A percentile compares a stretch with the other conserved stretches of the same genome.
Conservation (phyloP, 2,888 invertebrate species). For the Linnaemya vulpina region DNA sequence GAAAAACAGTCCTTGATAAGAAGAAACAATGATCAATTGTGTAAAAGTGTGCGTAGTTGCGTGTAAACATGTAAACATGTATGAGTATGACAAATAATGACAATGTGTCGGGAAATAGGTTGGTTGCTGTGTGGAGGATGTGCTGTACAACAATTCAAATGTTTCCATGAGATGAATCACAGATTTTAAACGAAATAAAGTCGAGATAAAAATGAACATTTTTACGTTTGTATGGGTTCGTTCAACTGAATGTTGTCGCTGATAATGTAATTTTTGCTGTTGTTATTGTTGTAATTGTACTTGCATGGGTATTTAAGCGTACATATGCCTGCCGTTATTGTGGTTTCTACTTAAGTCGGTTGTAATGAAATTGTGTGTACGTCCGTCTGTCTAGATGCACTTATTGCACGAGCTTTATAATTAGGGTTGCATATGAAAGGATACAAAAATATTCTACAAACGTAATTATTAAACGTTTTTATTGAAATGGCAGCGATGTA, state of each 20-base stretch:
- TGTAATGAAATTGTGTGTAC: neutral
- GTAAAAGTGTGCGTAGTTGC: neutral
- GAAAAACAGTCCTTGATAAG: constrained; percentile 36
- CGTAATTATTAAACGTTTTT: too few relatives aligned
- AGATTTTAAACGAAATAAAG: constrained; percentile 36
- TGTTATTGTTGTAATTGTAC: constrained; percentile 12
- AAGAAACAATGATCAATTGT: constrained; percentile 32
- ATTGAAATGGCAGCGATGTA: too few relatives aligned
- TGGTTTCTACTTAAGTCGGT: constrained; percentile 37
- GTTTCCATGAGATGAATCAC: neutral
- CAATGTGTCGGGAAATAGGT: constrained; percentile 20
- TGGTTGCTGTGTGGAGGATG: neutral
- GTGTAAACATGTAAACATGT: neutral
- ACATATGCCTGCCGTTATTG: constrained; percentile 54
- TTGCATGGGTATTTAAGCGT: constrained; percentile 23
- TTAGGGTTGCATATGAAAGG: constrained; percentile 5
- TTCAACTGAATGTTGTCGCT: constrained; percentile 61
- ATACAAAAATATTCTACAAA: too few relatives aligned
- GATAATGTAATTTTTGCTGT: constrained; percentile 53
- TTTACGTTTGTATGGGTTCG: constrained; percentile 63
- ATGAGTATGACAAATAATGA: constrained; percentile 35
- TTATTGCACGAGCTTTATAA: neutral
- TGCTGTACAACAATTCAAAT: constrained; percentile 11
- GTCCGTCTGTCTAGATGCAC: neutral
- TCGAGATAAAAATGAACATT: constrained; percentile 57